Evolutionary conservation across 1,140 invertebrate genomes (phyloP).

Genomic region (Polypedilum pembai): DNA sequence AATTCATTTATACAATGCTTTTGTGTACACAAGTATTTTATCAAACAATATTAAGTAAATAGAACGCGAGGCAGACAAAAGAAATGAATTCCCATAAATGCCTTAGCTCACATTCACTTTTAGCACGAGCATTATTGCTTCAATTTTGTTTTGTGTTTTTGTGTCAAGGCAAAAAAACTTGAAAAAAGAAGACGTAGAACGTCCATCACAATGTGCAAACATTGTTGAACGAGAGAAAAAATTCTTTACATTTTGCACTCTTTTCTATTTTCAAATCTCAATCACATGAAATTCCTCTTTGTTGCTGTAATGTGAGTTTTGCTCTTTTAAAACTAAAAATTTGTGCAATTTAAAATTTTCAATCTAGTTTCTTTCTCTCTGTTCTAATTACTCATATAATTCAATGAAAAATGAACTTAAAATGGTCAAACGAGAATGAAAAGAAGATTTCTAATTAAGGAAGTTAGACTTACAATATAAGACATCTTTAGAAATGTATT

Average conservation of each 20-base stretch:
- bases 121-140: neutral
- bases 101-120: neutral
- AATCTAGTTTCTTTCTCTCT: no score
- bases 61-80: conserved; percentile 7
- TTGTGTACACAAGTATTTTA: conserved; percentile 1
- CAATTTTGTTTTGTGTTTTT: neutral
- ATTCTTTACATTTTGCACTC: neutral
- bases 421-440: no score
- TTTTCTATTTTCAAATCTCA: no score
- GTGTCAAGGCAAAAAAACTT: neutral
- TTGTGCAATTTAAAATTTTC: no score
- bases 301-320: no score
- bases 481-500: no score
- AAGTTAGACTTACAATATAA: no score
- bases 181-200: neutral
- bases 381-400: no score
- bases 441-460: no score
- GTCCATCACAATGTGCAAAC: neutral
- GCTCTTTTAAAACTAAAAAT: no score
- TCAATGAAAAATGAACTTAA: no score
- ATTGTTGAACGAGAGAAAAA: neutral
- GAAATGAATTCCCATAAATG: neutral
- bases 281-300: no score
- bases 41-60: conserved; percentile 14
- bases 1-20: neutral